Evolutionary conservation across 1,140 invertebrate genomes (phyloP).

Genomic region (Vanessa tameamea): DNA sequence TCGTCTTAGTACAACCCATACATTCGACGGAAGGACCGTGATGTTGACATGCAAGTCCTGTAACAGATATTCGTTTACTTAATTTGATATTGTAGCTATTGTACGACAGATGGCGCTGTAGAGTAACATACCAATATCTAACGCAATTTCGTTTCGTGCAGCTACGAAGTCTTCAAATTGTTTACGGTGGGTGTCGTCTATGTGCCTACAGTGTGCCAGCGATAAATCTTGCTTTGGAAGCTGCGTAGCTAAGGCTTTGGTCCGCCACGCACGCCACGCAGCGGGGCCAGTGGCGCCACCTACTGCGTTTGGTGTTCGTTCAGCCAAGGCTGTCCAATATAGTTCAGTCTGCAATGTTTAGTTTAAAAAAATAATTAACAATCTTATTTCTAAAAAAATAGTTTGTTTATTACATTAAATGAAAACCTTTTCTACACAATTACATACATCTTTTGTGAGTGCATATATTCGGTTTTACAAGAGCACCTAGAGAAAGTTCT

Average conservation of each 20-base stretch:
- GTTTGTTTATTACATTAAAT: too few relatives aligned
- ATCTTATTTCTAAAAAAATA: too few relatives aligned
- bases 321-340: conserved; percentile 72
- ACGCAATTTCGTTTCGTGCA: conserved; percentile 94
- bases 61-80: conserved; percentile 38
- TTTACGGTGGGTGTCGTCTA: conserved; percentile 87
- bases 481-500: too few relatives aligned
- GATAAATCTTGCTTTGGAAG: conserved; percentile 97
- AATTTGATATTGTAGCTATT: conserved; percentile 34
- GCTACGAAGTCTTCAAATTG: conserved; percentile 95
- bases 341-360: conserved; percentile 80
- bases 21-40: conserved; percentile 68
- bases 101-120: conserved; percentile 51
- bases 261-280: conserved; percentile 75
- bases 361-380: background rate
- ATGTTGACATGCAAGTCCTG: conserved; percentile 69
- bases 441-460: too few relatives aligned
- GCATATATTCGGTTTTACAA: too few relatives aligned
- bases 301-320: conserved; percentile 76
- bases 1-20: conserved; percentile 79
- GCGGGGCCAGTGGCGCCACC: conserved; percentile 88
- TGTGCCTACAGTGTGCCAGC: conserved; percentile 92
- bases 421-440: too few relatives aligned
- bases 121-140: conserved; percentile 92
- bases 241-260: conserved; percentile 87